Evolutionary conservation across 2,797 vertebrate genomes (phyloP).

Genomic region (Darevskia mixta): DNA sequence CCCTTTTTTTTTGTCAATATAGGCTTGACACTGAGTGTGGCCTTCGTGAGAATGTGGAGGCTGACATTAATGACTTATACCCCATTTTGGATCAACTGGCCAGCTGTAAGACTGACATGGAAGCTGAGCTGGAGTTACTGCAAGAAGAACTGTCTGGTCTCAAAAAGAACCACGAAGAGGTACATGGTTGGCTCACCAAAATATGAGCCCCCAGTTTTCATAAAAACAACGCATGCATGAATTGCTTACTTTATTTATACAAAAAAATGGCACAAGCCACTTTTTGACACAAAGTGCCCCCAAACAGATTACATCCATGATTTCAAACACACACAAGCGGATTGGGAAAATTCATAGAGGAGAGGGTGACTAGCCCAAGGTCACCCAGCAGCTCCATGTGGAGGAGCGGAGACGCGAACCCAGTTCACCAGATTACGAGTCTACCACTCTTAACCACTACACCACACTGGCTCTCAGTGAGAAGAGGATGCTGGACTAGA

Average conservation of each 20-base stretch:
- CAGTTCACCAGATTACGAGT: no score
- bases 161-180: constrained; percentile 77
- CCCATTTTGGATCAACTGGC: constrained; percentile 75
- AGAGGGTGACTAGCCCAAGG: no score
- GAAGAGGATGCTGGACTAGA: no score
- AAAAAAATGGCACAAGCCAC: neutral
- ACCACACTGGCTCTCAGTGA: no score
- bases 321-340: no score
- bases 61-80: constrained; percentile 70
- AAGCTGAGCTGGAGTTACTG: constrained; percentile 73
- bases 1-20: constrained; percentile 2
- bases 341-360: no score
- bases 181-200: constrained; percentile 44
- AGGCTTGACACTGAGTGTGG: constrained; percentile 75
- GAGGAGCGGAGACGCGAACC: no score
- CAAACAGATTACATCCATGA: neutral
- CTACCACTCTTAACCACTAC: no score
- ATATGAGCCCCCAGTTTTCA: neutral
- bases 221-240: neutral
- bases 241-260: neutral
- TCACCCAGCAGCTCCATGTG: no score
- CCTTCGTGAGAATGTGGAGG: constrained; percentile 71
- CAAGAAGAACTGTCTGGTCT: constrained; percentile 78
- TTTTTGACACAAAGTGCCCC: neutral
- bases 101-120: constrained; percentile 74